Percentiles rank a stretch among this genome's conserved stretches.
These are phyloP conservation scores for Drosophila fuyamai DNA, from an alignment of 1,140 invertebrate genomes.

Conservation along the genomic window DNA sequence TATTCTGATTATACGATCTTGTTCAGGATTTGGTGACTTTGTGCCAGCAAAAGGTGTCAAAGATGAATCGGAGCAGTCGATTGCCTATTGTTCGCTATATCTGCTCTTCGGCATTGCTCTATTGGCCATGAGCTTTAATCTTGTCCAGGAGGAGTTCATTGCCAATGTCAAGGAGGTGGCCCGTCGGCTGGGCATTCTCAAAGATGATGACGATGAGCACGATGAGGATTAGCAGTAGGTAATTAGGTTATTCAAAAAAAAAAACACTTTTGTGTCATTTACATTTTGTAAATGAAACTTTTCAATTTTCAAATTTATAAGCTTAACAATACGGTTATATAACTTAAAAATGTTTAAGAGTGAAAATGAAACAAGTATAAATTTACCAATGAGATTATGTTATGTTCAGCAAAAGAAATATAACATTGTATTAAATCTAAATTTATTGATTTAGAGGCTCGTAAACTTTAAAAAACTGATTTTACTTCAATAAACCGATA, in stretches of 20 bases:
- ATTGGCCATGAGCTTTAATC: constrained; percentile 99
- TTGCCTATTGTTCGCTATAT: constrained; percentile 96
- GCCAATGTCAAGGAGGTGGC: constrained; percentile 93
- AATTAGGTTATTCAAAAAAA: constrained; percentile 8
- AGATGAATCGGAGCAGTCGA: constrained; percentile 90
- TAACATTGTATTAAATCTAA: neutral
- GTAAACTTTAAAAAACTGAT: neutral
- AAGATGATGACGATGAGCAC: constrained; percentile 88
- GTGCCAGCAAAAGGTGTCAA: constrained; percentile 93
- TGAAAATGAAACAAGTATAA: neutral
- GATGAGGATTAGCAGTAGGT: constrained; percentile 49
- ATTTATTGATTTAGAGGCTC: neutral
- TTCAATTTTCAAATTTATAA: neutral
- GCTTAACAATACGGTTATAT: neutral
- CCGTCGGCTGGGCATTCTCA: constrained; percentile 93
- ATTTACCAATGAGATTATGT: neutral
- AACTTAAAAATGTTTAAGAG: neutral
- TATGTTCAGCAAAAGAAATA: neutral
- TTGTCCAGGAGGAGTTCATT: constrained; percentile 97
- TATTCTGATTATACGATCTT: neutral
- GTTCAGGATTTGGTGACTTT: constrained; percentile 94
- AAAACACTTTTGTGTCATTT: neutral
- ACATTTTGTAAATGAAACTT: neutral
- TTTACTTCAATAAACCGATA: neutral
- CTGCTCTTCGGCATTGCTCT: constrained; percentile 98